A percentile compares a stretch with the other conserved stretches of the same genome.
Conservation (phyloP, 2,113 vertebrate genomes). For the Micronisus gabar region DNA sequence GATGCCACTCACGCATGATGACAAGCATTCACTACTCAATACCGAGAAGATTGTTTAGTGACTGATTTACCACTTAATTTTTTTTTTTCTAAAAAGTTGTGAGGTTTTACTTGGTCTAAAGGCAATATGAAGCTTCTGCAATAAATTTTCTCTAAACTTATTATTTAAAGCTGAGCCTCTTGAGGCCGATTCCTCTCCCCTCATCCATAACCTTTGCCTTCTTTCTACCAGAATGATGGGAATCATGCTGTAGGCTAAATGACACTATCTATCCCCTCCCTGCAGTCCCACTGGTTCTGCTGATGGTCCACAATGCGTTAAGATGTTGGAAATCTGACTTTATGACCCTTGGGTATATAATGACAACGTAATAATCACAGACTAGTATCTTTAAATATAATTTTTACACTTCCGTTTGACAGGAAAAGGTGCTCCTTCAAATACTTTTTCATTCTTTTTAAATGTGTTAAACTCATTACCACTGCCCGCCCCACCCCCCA, state of each 20-base stretch:
- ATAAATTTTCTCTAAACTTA: background rate
- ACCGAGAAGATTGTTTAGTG: background rate
- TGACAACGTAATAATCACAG: background rate
- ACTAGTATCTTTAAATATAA: background rate
- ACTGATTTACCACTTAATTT: background rate
- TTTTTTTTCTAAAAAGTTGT: background rate
- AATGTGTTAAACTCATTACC: background rate
- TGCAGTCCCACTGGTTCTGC: background rate
- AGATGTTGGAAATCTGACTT: background rate
- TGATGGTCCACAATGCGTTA: background rate
- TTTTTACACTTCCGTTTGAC: background rate
- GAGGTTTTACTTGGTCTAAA: background rate
- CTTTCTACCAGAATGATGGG: background rate
- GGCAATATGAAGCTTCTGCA: background rate
- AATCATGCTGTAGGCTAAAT: background rate
- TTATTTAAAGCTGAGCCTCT: background rate
- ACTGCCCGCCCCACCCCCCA: no score
- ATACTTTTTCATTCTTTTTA: background rate
- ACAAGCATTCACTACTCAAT: background rate
- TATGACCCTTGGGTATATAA: background rate
- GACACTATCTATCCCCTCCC: background rate
- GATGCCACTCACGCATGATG: background rate
- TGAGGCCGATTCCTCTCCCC: background rate
- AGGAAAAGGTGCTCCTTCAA: background rate
- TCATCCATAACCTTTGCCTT: background rate